Evolutionary conservation across 2,113 vertebrate species (phyloP), one percentile per base, ranked within the genome.

Genomic region (Asarcornis scutulata): DNA sequence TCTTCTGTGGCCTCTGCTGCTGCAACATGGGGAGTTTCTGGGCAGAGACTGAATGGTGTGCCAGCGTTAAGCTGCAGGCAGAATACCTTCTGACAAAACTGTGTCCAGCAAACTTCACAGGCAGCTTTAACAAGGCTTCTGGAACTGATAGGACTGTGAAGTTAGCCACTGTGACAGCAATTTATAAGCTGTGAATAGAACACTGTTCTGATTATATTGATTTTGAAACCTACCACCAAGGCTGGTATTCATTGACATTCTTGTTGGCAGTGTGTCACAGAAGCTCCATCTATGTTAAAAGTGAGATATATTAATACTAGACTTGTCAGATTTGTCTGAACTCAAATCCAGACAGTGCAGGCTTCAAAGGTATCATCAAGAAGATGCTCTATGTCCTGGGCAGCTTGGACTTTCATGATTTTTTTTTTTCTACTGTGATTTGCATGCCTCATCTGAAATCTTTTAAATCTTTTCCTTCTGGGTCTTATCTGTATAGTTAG

Each of bases 181-280:
- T 94, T 96, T 60, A 32, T 83, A 36, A 84, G 80, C 83, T 93
- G 92, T 79, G 96, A 95, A 20, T 67, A 40, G 93, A 93, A 9
- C 62, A 4, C 79, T 25, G 46, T 8, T 63, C 93, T 91, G 92
- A 60, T 78, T 18, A 29, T 40, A 93, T 90, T 44, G 92, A 88
- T 93, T 64, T 85, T 78, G 86, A 64, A 66, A 66, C 38, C 85
- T n/a, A 16, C 84, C 93, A 85, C 84, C 87, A 73, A 53, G 84
- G 71, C 93, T 93, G 94, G 89, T 87, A 72, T 18, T 85, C 94
- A 87, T 23, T 82, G 93, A 83, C 31, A 3, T 91, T 53, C 91
- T 69, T 16, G 84, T 87, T 96, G 94, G 87, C 96, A 88, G 89
- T 1, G 2, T 31, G 85, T 90, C 56, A 1, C 59, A 60, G 93